These are phyloP conservation scores for Abrostola tripartita DNA, from an alignment of 2,888 invertebrate species.

Conservation along the genomic window DNA sequence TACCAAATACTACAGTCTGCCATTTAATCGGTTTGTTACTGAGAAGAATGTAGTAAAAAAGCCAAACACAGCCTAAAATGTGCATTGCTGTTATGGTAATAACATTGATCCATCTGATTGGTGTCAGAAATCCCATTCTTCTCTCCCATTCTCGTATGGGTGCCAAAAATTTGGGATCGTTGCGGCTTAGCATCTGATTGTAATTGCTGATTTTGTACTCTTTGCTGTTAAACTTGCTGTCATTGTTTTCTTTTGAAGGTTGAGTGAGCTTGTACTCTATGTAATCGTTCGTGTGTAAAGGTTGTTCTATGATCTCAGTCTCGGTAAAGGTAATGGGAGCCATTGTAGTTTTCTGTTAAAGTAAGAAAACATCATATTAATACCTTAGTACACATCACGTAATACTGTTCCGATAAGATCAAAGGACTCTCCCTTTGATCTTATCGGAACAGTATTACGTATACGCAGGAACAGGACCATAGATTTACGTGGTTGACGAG, in stretches of 20 bases:
- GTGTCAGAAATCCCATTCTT: slow-evolving; percentile 85
- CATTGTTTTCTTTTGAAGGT: slow-evolving; percentile 33
- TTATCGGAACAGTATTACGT: no score
- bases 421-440: no score
- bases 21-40: slow-evolving; percentile 68
- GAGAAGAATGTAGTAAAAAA: slow-evolving; percentile 65
- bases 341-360: slow-evolving; percentile 61
- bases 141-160: slow-evolving; percentile 75
- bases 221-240: slow-evolving; percentile 18
- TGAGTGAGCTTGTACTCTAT: slow-evolving; percentile 53
- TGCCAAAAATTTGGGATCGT: slow-evolving; percentile 65
- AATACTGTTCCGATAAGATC: no score
- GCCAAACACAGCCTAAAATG: slow-evolving; percentile 73
- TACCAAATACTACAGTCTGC: slow-evolving; percentile 88
- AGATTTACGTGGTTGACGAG: no score
- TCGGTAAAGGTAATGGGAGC: slow-evolving; percentile 62
- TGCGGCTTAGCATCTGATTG: slow-evolving; percentile 61
- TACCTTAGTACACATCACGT: no score
- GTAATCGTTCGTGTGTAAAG: slow-evolving; percentile 34
- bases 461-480: no score
- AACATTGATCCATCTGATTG: slow-evolving; percentile 90
- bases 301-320: slow-evolving; percentile 54
- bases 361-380: slow-evolving; percentile 9
- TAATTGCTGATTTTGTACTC: slow-evolving; percentile 51
- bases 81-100: slow-evolving; percentile 84